phyloP scores from a whole-genome alignment of 2,888 invertebrate species.

The Helicoverpa assulta region DNA sequence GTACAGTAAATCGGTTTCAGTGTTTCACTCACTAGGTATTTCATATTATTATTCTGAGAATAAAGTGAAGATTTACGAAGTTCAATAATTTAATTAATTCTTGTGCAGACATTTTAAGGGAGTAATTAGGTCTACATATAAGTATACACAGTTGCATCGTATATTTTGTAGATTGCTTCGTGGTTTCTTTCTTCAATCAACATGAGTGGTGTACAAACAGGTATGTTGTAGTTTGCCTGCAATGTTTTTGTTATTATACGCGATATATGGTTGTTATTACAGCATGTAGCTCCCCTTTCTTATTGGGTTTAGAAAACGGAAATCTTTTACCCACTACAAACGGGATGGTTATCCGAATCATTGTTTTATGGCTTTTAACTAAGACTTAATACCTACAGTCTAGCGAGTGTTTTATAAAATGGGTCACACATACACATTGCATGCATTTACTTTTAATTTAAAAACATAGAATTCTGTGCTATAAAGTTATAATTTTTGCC shows the following conservation, averaged over 20 bases:
- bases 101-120: constrained; percentile 20
- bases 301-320: background rate
- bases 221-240: constrained; percentile 66
- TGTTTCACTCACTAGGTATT: constrained; percentile 12
- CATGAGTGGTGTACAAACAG: constrained; percentile 86
- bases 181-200: constrained; percentile 56
- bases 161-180: constrained; percentile 36
- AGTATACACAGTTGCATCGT: constrained; percentile 24
- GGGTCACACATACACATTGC: too few species aligned
- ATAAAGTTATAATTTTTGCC: too few species aligned
- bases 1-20: constrained; percentile 25
- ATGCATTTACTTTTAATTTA: too few species aligned
- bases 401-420: too few species aligned
- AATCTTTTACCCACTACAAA: background rate
- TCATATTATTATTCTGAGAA: constrained; percentile 20
- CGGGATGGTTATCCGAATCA: too few species aligned
- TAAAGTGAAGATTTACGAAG: constrained; percentile 39
- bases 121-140: constrained; percentile 35
- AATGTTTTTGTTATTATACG: constrained; percentile 43
- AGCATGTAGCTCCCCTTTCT: background rate
- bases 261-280: constrained; percentile 6
- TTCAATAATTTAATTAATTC: constrained; percentile 53
- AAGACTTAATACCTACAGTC: too few species aligned
- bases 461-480: too few species aligned
- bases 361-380: too few species aligned